phyloP scores from a whole-genome alignment of 2,113 vertebrate genomes.

The Podiceps cristatus region DNA sequence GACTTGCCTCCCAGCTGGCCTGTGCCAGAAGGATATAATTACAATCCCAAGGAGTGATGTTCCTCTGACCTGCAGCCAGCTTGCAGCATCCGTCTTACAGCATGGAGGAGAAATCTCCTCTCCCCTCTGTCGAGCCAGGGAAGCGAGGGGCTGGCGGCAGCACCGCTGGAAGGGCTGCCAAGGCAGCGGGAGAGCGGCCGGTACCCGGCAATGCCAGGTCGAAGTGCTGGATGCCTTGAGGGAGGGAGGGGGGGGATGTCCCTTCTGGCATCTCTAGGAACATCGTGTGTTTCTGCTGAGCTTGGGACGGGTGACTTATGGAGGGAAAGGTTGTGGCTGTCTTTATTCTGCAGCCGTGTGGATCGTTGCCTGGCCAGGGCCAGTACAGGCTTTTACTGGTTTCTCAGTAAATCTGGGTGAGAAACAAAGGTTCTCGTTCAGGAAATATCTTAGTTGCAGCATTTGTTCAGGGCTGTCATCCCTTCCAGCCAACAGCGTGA shows the following conservation, averaged over 20 bases:
- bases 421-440: neutral
- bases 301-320: neutral
- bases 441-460: neutral
- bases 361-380: neutral
- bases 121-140: neutral
- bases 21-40: slow-evolving; percentile 32
- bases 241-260: neutral
- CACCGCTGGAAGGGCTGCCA: neutral
- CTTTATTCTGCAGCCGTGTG: neutral
- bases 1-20: slow-evolving; percentile 34
- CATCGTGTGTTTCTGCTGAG: neutral
- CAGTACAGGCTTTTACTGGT: neutral
- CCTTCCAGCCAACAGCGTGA: neutral
- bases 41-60: slow-evolving; percentile 23
- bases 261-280: neutral
- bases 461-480: neutral
- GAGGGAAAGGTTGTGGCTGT: neutral
- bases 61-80: slow-evolving; percentile 26
- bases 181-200: neutral
- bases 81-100: neutral
- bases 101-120: neutral
- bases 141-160: neutral
- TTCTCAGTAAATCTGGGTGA: neutral
- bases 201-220: rapidly evolving
- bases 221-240: neutral